Evolutionary conservation across 1,140 invertebrate species (phyloP), one percentile per base, ranked within the genome.

Genomic region (Hyphantria cunea): DNA sequence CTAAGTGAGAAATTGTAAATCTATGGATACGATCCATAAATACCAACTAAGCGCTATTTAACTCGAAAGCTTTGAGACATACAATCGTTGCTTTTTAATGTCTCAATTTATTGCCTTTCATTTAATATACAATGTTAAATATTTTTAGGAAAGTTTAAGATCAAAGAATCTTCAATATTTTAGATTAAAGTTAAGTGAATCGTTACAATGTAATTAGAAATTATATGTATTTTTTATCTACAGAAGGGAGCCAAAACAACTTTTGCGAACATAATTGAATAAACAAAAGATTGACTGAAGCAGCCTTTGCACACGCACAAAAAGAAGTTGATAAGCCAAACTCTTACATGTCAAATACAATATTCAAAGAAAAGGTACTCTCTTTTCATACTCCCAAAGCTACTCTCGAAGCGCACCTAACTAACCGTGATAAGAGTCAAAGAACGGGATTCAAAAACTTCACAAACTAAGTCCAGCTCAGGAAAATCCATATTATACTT

Each of bases 401-500:
- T 37, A 58, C 70, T 75, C 74, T 71, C 71, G 64, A 61, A 69
- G 70, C 76, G 72, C 59, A 75, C 58, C 74, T 83, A 86, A 86
- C 84, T 83, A 86, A 86, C 84, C 84, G 80, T 82, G 80, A 82
- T 78, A 77, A 79, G 66, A 81, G 78, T 77, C 70, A 78, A 71
- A 77, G 74, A 75, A 78, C 74, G 75, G 75, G 73, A 78, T 73
- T 77, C 70, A 74, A 62, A 82, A 77, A 73, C 69, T 76, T 68
- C 64, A 70, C 66, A 67, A 72, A 81, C 78, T 73, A 69, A 76
- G 68, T 64, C 79, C 78, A 78, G 66, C 70, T 68, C 70, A 75
- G 51, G 65, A 64, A 71, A 66, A 75, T 54, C 71, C 58, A 60
- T 51, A 58, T 58, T 33, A 49, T 14, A 11, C 54, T 58, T 31